Conservation (phyloP, 2,797 vertebrate species). For the Telmatherina bonti region DNA sequence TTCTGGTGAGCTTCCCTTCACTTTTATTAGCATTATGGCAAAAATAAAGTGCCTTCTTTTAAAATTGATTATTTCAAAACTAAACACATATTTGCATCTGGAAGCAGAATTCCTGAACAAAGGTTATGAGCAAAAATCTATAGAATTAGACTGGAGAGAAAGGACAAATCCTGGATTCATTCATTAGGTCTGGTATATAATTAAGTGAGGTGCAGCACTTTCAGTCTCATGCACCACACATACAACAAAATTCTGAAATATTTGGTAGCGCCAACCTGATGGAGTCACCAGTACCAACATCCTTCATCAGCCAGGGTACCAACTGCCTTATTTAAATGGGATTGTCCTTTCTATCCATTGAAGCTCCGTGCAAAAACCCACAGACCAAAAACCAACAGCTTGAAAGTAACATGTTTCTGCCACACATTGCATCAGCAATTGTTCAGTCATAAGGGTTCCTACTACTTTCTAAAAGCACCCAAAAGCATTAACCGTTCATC, state of each 20-base stretch:
- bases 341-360: conserved; percentile 63
- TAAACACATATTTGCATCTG: conserved; percentile 52
- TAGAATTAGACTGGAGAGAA: conserved; percentile 59
- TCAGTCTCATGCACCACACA: background rate
- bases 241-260: conserved; percentile 12
- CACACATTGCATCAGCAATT: conserved; percentile 32
- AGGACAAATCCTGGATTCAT: conserved; percentile 25
- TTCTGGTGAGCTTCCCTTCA: conserved; percentile 71
- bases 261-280: conserved; percentile 6
- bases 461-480: conserved; percentile 49
- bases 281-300: background rate
- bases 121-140: conserved; percentile 64
- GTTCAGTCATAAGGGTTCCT: conserved; percentile 33
- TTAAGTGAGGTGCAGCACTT: background rate
- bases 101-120: conserved; percentile 77
- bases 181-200: background rate
- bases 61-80: conserved; percentile 70
- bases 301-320: background rate
- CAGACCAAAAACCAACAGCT: conserved; percentile 41
- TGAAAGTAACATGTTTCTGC: conserved; percentile 39
- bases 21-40: conserved; percentile 54
- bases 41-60: conserved; percentile 85
- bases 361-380: conserved; percentile 54
- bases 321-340: conserved; percentile 6
- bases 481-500: conserved; percentile 55